A percentile compares a stretch with the other conserved stretches of the same genome.
Conservation (phyloP, 2,113 vertebrate species). For the Lycocorax pyrrhopterus region DNA sequence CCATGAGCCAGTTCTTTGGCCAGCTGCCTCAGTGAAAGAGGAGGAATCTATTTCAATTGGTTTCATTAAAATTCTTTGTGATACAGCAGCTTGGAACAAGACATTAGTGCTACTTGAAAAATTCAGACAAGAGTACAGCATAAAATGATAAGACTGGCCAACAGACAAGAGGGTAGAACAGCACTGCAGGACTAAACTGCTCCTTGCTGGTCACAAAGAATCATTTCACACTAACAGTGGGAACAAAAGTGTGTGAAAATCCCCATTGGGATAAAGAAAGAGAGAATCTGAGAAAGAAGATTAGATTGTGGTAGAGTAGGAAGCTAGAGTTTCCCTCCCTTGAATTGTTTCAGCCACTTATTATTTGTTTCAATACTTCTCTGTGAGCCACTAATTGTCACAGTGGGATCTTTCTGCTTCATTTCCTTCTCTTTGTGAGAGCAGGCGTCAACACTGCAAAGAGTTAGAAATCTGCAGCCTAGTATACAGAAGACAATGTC, state of each 20-base stretch:
- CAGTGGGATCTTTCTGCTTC: conserved; percentile 62
- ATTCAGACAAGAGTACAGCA: not conserved
- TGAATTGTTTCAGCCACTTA: conserved; percentile 47
- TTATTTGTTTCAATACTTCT: conserved; percentile 51
- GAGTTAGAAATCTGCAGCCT: conserved; percentile 55
- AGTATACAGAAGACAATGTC: not conserved
- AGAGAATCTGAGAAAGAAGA: conserved; percentile 23
- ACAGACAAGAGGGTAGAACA: not conserved
- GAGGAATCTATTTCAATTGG: not conserved
- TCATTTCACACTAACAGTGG: not conserved
- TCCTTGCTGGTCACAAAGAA: not conserved
- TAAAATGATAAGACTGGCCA: not conserved
- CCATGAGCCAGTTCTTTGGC: not conserved
- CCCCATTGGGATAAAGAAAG: not conserved
- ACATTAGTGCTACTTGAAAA: conserved; percentile 18
- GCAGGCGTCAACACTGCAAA: conserved; percentile 47
- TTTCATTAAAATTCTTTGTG: conserved; percentile 21
- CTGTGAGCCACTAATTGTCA: conserved; percentile 52
- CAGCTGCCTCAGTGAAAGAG: not conserved
- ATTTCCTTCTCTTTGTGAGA: conserved; percentile 50
- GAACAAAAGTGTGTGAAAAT: conserved; percentile 6
- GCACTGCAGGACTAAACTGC: not conserved
- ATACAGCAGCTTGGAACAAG: conserved; percentile 7
- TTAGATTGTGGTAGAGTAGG: conserved; percentile 29
- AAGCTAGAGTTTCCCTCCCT: conserved; percentile 38